Evolutionary conservation across 2,888 invertebrate species (phyloP).

Genomic region (Phaonia tiefii): DNA sequence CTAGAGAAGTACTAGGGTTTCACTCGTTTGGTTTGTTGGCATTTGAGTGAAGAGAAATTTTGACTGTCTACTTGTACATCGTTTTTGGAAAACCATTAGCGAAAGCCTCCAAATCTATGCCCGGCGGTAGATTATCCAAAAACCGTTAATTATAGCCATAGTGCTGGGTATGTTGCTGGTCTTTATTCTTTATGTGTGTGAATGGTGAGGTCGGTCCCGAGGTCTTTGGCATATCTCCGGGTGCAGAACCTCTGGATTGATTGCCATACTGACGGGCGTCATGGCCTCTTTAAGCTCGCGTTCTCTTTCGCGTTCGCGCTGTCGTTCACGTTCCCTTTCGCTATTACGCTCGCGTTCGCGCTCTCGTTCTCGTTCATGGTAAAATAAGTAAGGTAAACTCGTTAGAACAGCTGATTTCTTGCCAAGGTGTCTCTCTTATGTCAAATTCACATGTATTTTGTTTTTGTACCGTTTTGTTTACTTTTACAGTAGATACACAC

Average conservation of each 20-base stretch:
- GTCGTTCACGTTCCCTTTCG: conserved; percentile 71
- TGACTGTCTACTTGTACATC: too few species aligned
- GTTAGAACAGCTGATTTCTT: too few species aligned
- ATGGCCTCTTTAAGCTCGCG: conserved; percentile 73
- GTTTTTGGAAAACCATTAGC: conserved; percentile 78
- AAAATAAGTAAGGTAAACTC: too few species aligned
- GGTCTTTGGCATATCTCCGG: conserved; percentile 49
- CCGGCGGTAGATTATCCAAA: conserved; percentile 77
- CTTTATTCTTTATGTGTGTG: conserved; percentile 73
- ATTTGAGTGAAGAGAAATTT: too few species aligned
- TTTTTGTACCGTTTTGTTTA: conserved; percentile 69
- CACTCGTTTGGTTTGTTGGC: too few species aligned
- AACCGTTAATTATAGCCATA: conserved; percentile 78
- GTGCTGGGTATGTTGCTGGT: conserved; percentile 75
- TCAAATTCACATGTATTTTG: too few species aligned
- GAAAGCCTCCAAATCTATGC: conserved; percentile 79
- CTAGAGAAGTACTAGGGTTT: too few species aligned
- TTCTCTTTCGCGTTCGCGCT: conserved; percentile 73
- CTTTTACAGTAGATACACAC: too few species aligned
- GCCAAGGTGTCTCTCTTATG: too few species aligned
- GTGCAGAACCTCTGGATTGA: conserved; percentile 74
- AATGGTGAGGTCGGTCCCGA: conserved; percentile 73
- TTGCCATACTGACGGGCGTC: conserved; percentile 76
- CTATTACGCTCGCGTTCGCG: conserved; percentile 71
- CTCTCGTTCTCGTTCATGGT: conserved; percentile 70